phyloP scores from a whole-genome alignment of 1,140 invertebrate species.

The Ooceraea biroi region DNA sequence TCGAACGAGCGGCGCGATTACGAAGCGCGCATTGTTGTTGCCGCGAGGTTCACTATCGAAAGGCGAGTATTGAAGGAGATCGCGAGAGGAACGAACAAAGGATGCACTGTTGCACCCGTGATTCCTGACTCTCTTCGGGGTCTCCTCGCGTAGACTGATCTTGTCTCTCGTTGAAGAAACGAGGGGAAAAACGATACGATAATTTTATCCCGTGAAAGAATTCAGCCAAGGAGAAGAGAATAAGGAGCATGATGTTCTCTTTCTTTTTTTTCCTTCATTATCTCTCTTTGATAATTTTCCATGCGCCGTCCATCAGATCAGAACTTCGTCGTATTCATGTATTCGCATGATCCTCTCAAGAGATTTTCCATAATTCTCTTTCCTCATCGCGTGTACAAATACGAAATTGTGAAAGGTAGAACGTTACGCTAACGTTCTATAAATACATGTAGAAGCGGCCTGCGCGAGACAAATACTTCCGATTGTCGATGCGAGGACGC shows the following conservation, averaged over 20 bases:
- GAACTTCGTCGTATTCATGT: neutral
- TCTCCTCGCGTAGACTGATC: conserved; percentile 13
- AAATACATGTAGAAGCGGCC: neutral
- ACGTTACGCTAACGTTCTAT: neutral
- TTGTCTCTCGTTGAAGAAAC: neutral
- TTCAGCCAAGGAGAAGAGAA: conserved; percentile 6
- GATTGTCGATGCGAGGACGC: neutral
- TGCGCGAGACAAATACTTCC: neutral
- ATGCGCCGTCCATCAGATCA: conserved; percentile 15
- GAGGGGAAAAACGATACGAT: neutral
- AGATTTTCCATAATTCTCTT: neutral
- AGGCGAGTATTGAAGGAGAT: neutral
- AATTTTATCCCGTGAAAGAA: conserved; percentile 23
- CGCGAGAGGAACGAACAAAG: conserved; percentile 38
- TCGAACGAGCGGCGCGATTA: conserved; percentile 17
- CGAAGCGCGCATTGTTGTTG: conserved; percentile 29
- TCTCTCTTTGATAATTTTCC: conserved; percentile 9
- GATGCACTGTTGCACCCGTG: conserved; percentile 32
- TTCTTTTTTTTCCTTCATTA: no score
- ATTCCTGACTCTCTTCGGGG: neutral
- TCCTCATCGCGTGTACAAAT: neutral
- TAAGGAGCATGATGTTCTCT: conserved; percentile 23
- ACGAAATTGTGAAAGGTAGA: conserved; percentile 3
- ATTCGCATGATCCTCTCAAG: neutral
- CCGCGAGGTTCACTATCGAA: conserved; percentile 35